Conservation (phyloP, 2,113 vertebrate genomes). For the Dicrurus megarhynchus region DNA sequence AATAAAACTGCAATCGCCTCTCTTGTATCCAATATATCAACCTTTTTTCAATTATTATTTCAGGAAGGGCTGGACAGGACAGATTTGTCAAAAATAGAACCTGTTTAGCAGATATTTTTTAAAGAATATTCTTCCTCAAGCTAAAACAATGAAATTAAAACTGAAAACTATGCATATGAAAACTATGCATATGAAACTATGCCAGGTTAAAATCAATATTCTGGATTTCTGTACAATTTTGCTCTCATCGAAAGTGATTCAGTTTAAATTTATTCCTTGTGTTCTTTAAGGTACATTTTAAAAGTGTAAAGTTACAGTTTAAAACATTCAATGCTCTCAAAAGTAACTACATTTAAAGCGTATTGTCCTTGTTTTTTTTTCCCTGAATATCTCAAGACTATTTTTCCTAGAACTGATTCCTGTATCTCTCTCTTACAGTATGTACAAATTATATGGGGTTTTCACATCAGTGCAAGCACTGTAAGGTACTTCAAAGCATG, state of each 20-base stretch:
- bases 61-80: background rate
- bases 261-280: background rate
- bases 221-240: background rate
- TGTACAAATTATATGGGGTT: background rate
- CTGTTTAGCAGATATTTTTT: background rate
- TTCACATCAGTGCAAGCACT: background rate
- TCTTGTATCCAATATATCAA: background rate
- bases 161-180: background rate
- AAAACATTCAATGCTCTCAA: background rate
- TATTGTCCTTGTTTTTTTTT: background rate
- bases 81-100: background rate
- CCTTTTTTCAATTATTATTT: background rate
- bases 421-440: background rate
- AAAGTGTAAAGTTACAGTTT: background rate
- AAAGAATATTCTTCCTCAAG: background rate
- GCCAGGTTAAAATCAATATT: background rate
- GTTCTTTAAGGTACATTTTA: background rate
- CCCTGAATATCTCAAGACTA: background rate
- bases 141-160: background rate
- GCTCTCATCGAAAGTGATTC: background rate
- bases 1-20: background rate
- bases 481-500: background rate
- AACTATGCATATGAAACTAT: background rate
- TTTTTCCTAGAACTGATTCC: background rate
- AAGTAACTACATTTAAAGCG: constrained; percentile 18